Evolutionary conservation across 2,113 vertebrate species (phyloP).

Genomic region (Phylloscopus trochilus): DNA sequence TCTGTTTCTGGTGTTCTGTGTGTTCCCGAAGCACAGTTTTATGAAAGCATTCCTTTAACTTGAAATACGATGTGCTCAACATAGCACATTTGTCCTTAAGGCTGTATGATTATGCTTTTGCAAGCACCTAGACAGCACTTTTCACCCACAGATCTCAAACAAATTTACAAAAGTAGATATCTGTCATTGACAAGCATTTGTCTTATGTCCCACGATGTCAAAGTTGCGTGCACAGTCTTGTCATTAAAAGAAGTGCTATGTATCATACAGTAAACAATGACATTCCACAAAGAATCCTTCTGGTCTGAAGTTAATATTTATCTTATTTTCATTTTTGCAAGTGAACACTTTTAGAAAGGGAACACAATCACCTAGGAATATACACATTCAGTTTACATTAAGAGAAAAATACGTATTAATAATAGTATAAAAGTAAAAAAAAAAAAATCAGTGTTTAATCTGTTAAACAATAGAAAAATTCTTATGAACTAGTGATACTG

Average conservation of each 20-base stretch:
- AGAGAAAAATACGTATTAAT: constrained; percentile 5
- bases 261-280: not conserved
- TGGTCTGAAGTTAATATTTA: not conserved
- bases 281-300: not conserved
- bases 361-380: not conserved
- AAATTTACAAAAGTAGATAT: constrained; percentile 23
- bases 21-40: not conserved
- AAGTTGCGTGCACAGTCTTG: not conserved
- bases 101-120: constrained; percentile 11
- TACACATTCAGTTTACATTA: not conserved
- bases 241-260: not conserved
- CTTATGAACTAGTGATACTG: constrained; percentile 76
- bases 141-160: not conserved
- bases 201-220: not conserved
- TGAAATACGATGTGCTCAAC: not conserved
- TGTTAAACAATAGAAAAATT: constrained; percentile 70
- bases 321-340: constrained; percentile 7
- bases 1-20: not conserved
- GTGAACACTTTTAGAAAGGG: not conserved
- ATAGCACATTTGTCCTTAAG: constrained; percentile 8
- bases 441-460: constrained; percentile 37
- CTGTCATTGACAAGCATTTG: not conserved
- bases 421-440: not conserved
- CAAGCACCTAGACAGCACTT: constrained; percentile 1
- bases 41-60: not conserved